A percentile compares a stretch with the other conserved stretches of the same genome.
Evolutionary conservation across 2,797 vertebrate species (phyloP).

Genomic region (Pseudochromis fuscus): DNA sequence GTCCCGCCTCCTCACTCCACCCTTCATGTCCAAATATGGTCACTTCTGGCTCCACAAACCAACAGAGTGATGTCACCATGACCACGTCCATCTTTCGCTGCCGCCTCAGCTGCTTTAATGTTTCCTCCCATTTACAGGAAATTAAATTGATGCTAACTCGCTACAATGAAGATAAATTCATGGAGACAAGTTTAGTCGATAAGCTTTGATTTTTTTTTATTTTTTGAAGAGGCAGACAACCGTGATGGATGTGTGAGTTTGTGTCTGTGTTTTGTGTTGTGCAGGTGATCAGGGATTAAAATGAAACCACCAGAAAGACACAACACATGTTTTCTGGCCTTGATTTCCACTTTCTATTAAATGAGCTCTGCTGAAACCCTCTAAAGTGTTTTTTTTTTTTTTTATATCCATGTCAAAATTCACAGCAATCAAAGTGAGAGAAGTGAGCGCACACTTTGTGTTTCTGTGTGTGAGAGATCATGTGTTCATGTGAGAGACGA

Average conservation of each 20-base stretch:
- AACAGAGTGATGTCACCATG: too few species aligned
- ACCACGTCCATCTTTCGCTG: too few species aligned
- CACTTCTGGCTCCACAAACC: too few species aligned
- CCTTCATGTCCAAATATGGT: too few species aligned
- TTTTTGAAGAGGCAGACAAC: not conserved
- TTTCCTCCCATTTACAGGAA: too few species aligned
- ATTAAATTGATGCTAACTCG: too few species aligned
- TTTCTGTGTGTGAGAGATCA: not conserved
- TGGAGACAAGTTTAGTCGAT: too few species aligned
- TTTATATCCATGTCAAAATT: conserved; percentile 37
- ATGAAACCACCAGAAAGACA: conserved; percentile 16
- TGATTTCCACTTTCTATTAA: conserved; percentile 14
- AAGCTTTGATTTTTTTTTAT: too few species aligned
- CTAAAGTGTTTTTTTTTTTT: conserved; percentile 28
- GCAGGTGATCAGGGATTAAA: conserved; percentile 11
- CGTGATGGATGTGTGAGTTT: not conserved
- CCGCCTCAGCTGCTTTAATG: too few species aligned
- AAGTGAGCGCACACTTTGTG: conserved; percentile 1
- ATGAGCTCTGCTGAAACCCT: conserved; percentile 38
- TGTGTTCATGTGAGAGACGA: conserved; percentile 21
- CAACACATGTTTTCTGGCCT: conserved; percentile 2
- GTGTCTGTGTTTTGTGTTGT: not conserved
- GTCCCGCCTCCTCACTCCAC: too few species aligned
- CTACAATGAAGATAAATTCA: too few species aligned
- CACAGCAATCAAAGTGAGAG: conserved; percentile 6